phyloP scores from a whole-genome alignment of 2,797 vertebrate genomes.

The Crocodylus rhombifer region DNA sequence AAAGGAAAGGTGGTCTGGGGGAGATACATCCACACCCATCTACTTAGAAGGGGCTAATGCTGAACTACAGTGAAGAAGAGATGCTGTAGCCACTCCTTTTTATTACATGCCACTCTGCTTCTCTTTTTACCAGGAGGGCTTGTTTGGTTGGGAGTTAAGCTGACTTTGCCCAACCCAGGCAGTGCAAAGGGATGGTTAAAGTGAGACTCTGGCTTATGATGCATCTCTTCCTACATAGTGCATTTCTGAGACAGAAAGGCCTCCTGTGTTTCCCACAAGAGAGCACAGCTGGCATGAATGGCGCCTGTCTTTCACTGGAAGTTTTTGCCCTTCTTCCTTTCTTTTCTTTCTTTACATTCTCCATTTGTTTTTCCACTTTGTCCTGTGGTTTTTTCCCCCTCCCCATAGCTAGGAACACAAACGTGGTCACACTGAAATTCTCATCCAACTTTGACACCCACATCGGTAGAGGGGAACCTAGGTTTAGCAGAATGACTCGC shows the following conservation, averaged over 20 bases:
- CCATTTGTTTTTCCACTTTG: background rate
- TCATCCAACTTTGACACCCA: background rate
- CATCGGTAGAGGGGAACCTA: conserved; percentile 7
- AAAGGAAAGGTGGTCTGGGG: background rate
- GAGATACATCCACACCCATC: background rate
- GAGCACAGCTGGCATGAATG: background rate
- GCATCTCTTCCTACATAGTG: no score
- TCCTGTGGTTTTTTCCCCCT: fast-evolving
- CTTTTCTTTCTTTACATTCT: background rate
- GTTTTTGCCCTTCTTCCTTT: background rate
- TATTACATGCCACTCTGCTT: no score
- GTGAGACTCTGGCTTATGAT: no score
- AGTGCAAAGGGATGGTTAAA: no score
- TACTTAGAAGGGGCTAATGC: background rate
- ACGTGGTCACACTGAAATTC: background rate
- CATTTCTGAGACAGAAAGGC: background rate
- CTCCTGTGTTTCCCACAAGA: background rate
- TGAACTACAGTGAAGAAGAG: background rate
- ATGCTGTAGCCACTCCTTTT: fast-evolving
- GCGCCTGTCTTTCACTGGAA: background rate
- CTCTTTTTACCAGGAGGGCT: background rate
- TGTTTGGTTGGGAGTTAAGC: no score
- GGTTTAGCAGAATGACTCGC: conserved; percentile 20
- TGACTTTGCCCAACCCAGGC: no score
- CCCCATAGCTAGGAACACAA: background rate